These are phyloP conservation scores for Chelon labrosus DNA, from an alignment of 2,797 vertebrate genomes.

Conservation along the genomic window DNA sequence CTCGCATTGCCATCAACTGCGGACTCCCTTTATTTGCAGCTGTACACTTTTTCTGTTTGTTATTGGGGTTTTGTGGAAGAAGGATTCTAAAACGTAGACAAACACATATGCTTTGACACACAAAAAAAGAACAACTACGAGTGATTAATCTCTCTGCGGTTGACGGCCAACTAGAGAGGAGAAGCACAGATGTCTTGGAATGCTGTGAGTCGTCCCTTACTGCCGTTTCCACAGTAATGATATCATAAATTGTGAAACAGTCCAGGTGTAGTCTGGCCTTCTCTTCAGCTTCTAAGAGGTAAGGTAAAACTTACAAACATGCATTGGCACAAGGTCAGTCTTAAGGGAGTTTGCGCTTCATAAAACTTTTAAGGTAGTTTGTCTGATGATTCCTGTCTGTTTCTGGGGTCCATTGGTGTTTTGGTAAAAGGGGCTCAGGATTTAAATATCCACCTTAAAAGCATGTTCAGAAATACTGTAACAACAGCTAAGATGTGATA, in stretches of 20 bases:
- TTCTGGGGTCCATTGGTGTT: conserved; percentile 23
- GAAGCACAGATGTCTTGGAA: conserved; percentile 61
- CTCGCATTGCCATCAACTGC: conserved; percentile 20
- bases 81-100: not conserved
- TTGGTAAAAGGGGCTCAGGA: conserved; percentile 13
- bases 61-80: conserved; percentile 7
- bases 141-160: conserved; percentile 45
- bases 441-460: conserved; percentile 24
- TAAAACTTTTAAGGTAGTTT: conserved; percentile 12
- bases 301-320: conserved; percentile 18
- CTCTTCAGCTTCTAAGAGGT: conserved; percentile 24
- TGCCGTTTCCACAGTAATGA: conserved; percentile 59
- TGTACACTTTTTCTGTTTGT: conserved; percentile 8
- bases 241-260: conserved; percentile 54
- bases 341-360: conserved; percentile 9
- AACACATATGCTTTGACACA: not conserved
- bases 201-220: conserved; percentile 39
- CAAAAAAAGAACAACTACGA: conserved; percentile 12
- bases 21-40: conserved; percentile 25
- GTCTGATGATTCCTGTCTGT: conserved; percentile 13
- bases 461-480: not conserved
- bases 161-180: conserved; percentile 44
- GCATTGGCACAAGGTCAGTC: conserved; percentile 11
- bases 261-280: conserved; percentile 41
- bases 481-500: conserved; percentile 12